Evolutionary conservation across 2,888 invertebrate genomes (phyloP).

Genomic region (Lasioglossum morio): DNA sequence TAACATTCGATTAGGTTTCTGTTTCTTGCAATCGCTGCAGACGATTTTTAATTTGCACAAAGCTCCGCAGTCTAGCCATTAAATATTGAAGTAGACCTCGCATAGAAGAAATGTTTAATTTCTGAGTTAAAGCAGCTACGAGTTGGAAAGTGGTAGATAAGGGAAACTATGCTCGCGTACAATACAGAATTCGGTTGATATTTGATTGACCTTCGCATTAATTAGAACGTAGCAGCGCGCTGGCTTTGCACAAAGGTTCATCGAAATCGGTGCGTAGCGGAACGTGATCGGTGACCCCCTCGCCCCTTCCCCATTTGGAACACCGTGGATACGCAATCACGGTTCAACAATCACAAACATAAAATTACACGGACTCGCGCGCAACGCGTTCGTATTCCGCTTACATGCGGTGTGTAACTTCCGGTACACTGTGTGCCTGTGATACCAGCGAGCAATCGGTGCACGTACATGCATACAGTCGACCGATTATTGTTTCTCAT

Average conservation of each 20-base stretch:
- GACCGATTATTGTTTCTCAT: conserved; percentile 59
- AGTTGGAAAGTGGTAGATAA: neutral
- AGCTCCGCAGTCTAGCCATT: too few relatives aligned
- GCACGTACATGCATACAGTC: conserved; percentile 19
- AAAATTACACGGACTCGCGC: conserved; percentile 60
- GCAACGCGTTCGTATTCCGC: conserved; percentile 62
- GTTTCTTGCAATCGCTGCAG: too few relatives aligned
- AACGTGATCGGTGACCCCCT: neutral
- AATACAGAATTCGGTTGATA: neutral
- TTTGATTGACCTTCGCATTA: neutral
- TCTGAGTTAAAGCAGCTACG: too few relatives aligned
- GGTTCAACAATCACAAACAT: conserved; percentile 50
- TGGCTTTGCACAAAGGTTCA: neutral
- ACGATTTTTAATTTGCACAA: too few relatives aligned
- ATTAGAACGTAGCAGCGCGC: neutral
- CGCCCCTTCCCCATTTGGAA: neutral
- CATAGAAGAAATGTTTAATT: too few relatives aligned
- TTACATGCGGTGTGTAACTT: conserved; percentile 78
- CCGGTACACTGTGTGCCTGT: conserved; percentile 53
- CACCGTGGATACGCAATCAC: conserved; percentile 49
- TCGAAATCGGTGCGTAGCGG: neutral
- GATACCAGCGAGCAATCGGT: conserved; percentile 28
- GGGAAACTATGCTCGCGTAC: neutral
- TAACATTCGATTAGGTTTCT: too few relatives aligned
- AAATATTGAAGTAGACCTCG: too few relatives aligned